Percentiles rank a stretch among this genome's conserved stretches.
Conservation (phyloP, 2,797 vertebrate genomes). For the Sebastes glaucus region DNA sequence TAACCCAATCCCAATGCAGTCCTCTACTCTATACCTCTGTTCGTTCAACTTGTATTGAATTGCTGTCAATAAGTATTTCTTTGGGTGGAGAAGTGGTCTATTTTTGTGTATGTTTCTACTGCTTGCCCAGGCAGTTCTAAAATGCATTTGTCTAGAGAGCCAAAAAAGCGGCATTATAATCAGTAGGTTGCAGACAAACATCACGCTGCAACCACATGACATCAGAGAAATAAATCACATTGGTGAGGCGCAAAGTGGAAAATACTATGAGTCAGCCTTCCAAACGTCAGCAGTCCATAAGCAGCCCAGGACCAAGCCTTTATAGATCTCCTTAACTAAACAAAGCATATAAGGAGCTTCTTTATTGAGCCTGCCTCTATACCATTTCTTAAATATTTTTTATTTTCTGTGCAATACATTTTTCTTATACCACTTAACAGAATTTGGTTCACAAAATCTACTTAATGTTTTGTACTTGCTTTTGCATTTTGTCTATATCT, state of each 20-base stretch:
- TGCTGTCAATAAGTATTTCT: not conserved
- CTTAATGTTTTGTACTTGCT: not conserved
- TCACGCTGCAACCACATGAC: not conserved
- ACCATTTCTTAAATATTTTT: not conserved
- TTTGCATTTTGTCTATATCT: not conserved
- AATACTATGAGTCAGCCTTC: slow-evolving; percentile 21
- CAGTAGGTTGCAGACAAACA: slow-evolving; percentile 20
- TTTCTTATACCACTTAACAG: not conserved
- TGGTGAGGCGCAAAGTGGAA: slow-evolving; percentile 5
- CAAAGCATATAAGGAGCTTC: not conserved
- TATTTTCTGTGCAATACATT: not conserved
- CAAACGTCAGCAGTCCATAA: slow-evolving; percentile 15
- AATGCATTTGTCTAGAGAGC: not conserved
- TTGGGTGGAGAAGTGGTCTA: not conserved
- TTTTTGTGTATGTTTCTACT: not conserved
- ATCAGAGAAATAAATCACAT: not conserved
- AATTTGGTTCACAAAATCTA: not conserved
- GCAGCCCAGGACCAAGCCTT: not conserved
- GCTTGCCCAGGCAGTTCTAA: not conserved
- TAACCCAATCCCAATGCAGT: too few species aligned
- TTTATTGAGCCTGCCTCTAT: not conserved
- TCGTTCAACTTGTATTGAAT: not conserved
- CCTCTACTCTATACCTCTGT: too few species aligned
- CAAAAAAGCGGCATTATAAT: slow-evolving; percentile 3
- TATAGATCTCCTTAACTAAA: not conserved